Evolutionary conservation across 2,797 vertebrate species (phyloP), one percentile per base, ranked within the genome.

Genomic region (Xiphorhynchus erythropygius): DNA sequence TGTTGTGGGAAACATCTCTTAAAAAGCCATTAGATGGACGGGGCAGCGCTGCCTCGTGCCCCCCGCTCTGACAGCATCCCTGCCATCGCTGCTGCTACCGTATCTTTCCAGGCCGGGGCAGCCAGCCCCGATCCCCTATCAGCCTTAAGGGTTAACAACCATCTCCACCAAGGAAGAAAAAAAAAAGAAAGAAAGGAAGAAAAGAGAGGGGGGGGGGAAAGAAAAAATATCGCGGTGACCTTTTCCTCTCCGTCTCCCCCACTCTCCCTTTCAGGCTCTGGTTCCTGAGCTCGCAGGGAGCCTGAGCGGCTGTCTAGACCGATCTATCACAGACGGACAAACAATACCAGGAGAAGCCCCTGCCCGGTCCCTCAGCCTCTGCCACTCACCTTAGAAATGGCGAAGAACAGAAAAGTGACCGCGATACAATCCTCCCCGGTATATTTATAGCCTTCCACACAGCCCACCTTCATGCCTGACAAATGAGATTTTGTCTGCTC

Each of bases 301-400:
- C 97, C 97, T 97, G 95, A 97, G 98, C 97, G 97, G 96, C 96
- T 98, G 98, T 98, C 98, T 98, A 98, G 98, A 98, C 98, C 97
- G 94, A 98, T 98, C 97, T 97, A 97, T 98, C 98, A 98, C 92
- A 95, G 74, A 89, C 90, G 95, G 96, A 95, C 97, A 96, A 97
- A 98, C 96, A 98, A 97, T 98, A 97, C 97, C 90, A 87, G 93
- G 78, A 84, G 95, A 95, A 96, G 91, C 95, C 97, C 96, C 90
- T 91, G 81, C 91, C 87, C 73, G 86, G 92, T 95, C 83, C 86
- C 95, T 93, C 70, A 68, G 95, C 84, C 96, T 94, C 68, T 53
- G 50, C 83, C 89, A 77, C 95, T 97, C 97, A 97, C 97, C 96
- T 96, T 97, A 93, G 96, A 96, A 85, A 96, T 88, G 94, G 91